Percentiles rank a stretch among this genome's conserved stretches.
Conservation (phyloP, 2,797 vertebrate genomes). For the Rhinoraja longicauda region DNA sequence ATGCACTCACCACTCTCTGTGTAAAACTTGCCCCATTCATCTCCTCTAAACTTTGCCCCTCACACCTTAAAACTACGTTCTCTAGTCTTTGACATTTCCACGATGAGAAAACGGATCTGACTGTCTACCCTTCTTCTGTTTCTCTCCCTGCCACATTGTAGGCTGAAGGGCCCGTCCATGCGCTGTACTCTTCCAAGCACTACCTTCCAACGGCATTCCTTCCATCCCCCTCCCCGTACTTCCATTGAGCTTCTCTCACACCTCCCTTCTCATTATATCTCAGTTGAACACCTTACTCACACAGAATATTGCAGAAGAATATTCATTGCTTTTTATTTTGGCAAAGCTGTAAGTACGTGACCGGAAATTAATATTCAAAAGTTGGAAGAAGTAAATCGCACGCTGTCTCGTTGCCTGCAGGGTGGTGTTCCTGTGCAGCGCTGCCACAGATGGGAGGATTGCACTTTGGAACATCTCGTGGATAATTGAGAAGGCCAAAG, state of each 20-base stretch:
- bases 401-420: conserved; percentile 50
- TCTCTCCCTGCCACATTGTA: no score
- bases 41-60: no score
- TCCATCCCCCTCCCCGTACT: background rate
- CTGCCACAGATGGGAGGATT: conserved; percentile 80
- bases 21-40: no score
- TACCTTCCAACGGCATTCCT: background rate
- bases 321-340: background rate
- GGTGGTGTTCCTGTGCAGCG: conserved; percentile 72
- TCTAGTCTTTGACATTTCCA: no score
- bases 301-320: background rate
- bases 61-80: no score
- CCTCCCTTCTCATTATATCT: background rate
- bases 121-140: no score
- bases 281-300: background rate
- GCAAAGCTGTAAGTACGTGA: background rate
- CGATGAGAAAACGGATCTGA: no score
- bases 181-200: no score
- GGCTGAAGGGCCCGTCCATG: no score
- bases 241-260: background rate
- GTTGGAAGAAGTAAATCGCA: background rate
- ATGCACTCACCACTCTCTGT: no score
- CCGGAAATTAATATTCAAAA: background rate
- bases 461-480: conserved; percentile 77
- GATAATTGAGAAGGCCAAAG: background rate